Percentiles rank a stretch among this genome's conserved stretches.
These are phyloP conservation scores for Anthoptus insignis DNA, from an alignment of 2,888 invertebrate genomes.

Conservation along the genomic window DNA sequence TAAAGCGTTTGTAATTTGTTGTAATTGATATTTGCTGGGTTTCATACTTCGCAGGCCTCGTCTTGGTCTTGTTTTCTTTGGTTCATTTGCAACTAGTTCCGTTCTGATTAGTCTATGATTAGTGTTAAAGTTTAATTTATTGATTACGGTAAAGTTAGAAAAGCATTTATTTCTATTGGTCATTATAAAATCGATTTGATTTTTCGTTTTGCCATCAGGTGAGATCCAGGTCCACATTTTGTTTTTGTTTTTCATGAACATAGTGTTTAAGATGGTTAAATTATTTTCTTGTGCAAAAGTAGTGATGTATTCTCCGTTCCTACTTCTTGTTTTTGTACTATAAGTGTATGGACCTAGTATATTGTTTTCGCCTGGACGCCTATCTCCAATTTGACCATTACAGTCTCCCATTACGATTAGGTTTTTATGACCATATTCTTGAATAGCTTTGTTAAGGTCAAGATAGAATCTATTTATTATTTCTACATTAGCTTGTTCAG, in stretches of 20 bases:
- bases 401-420: constrained; percentile 47
- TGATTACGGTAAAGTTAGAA: constrained; percentile 18
- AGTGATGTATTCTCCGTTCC: constrained; percentile 10
- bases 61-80: constrained; percentile 38
- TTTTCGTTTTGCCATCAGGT: constrained; percentile 47
- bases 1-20: background rate
- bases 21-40: constrained; percentile 8
- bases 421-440: constrained; percentile 46
- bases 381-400: constrained; percentile 44
- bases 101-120: constrained; percentile 36
- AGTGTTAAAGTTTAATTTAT: constrained; percentile 20
- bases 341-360: constrained; percentile 42
- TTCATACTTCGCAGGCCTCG: constrained; percentile 25
- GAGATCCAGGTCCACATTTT: constrained; percentile 49
- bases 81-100: constrained; percentile 30
- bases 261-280: no score
- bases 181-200: constrained; percentile 46
- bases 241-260: no score
- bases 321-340: constrained; percentile 45
- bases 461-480: constrained; percentile 49
- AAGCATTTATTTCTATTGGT: constrained; percentile 35
- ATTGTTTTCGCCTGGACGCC: constrained; percentile 43
- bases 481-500: constrained; percentile 45
- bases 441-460: constrained; percentile 46
- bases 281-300: constrained; percentile 35